Percentiles rank a stretch among this genome's conserved stretches.
Conservation (phyloP, 2,888 invertebrate species). For the Brachylomia viminalis region DNA sequence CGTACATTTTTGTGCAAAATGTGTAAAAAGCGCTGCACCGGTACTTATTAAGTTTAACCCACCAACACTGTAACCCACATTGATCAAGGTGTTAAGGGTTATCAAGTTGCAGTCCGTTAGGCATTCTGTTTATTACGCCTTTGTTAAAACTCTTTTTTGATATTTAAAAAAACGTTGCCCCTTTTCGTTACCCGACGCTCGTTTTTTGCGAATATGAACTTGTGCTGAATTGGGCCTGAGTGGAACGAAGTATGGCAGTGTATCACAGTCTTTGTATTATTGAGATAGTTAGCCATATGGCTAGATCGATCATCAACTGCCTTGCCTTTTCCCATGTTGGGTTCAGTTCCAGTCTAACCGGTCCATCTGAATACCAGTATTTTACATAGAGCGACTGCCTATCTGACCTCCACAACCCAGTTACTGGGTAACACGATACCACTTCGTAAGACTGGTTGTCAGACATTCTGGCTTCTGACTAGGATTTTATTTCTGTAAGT, state of each 20-base stretch:
- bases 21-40: slow-evolving; percentile 80
- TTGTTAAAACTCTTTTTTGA: slow-evolving; percentile 83
- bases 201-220: slow-evolving; percentile 63
- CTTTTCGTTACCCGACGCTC: slow-evolving; percentile 73
- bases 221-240: slow-evolving; percentile 22
- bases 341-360: neutral
- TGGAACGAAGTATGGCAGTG: slow-evolving; percentile 22
- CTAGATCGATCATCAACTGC: neutral
- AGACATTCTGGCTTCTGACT: neutral
- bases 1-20: slow-evolving; percentile 83
- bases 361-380: neutral
- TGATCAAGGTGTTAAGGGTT: slow-evolving; percentile 88
- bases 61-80: slow-evolving; percentile 88
- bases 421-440: neutral
- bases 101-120: slow-evolving; percentile 89
- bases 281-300: neutral
- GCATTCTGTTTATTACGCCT: slow-evolving; percentile 78
- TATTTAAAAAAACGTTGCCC: slow-evolving; percentile 74
- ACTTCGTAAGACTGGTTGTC: neutral
- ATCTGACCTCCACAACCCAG: neutral
- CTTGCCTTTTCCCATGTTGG: neutral
- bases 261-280: slow-evolving; percentile 6
- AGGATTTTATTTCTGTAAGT: too few species aligned
- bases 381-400: neutral
- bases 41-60: slow-evolving; percentile 71